These are phyloP conservation scores for Parazoanthus darwini DNA, from an alignment of 92 coral and sea anemone genomes.

Conservation along the genomic window DNA sequence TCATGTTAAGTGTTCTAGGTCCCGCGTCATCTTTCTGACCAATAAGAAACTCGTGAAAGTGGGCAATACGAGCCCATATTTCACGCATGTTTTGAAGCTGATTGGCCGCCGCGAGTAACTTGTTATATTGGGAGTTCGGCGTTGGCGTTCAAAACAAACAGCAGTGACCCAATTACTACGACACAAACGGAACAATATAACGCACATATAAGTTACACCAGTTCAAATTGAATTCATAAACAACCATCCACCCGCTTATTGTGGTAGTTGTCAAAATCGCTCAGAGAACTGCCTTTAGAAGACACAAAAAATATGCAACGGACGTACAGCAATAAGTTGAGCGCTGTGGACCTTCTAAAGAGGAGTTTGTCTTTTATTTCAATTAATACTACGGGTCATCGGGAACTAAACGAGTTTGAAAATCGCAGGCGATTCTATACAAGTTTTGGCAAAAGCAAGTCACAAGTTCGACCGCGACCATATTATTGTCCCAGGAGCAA, in stretches of 20 bases:
- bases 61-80: slow-evolving; percentile 5
- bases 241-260: slow-evolving; percentile 12
- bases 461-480: slow-evolving; percentile 16
- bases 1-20: not conserved
- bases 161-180: not conserved
- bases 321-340: slow-evolving; percentile 11
- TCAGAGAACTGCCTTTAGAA: not conserved
- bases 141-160: slow-evolving; percentile 24
- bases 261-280: not conserved
- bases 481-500: slow-evolving; percentile 30
- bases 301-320: not conserved
- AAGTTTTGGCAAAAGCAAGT: slow-evolving; percentile 30
- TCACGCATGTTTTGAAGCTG: not conserved
- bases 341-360: slow-evolving; percentile 15
- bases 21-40: not conserved
- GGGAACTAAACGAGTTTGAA: not conserved
- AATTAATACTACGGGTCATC: not conserved
- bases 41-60: not conserved
- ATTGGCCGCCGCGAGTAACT: slow-evolving; percentile 14
- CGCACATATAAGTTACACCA: slow-evolving; percentile 11
- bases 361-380: slow-evolving; percentile 18
- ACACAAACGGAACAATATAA: slow-evolving; percentile 17
- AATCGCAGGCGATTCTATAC: slow-evolving; percentile 1
- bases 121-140: slow-evolving; percentile 1
- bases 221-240: slow-evolving; percentile 32